phyloP scores from a whole-genome alignment of 2,888 invertebrate genomes.

The Pomacea canaliculata region DNA sequence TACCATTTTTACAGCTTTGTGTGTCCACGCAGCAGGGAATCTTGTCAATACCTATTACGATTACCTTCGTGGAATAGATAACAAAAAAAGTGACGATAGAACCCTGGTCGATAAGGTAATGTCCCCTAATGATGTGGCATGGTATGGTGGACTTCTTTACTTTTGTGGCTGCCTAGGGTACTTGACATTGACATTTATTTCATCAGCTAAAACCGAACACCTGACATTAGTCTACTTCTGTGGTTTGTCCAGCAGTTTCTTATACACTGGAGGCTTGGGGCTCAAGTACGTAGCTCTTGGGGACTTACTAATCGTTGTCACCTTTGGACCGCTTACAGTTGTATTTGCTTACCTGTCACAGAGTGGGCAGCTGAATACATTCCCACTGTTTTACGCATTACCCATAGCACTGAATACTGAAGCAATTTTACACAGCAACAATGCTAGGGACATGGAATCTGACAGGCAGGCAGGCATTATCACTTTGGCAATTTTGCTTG shows the following conservation, averaged over 20 bases:
- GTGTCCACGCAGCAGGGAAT: conserved; percentile 96
- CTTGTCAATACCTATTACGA: conserved; percentile 97
- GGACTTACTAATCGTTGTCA: conserved; percentile 89
- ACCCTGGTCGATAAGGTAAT: conserved; percentile 94
- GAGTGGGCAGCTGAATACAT: conserved; percentile 88
- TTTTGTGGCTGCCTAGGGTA: conserved; percentile 88
- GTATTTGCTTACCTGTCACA: conserved; percentile 94
- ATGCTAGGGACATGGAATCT: conserved; percentile 90
- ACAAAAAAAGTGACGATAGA: conserved; percentile 87
- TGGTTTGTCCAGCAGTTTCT: conserved; percentile 91
- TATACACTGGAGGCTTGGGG: conserved; percentile 97
- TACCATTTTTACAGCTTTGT: conserved; percentile 87
- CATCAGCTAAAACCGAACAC: conserved; percentile 94
- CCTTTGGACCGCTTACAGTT: conserved; percentile 94
- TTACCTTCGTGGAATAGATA: conserved; percentile 93
- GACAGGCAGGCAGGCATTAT: conserved; percentile 92
- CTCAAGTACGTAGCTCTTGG: conserved; percentile 95
- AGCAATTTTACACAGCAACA: conserved; percentile 94
- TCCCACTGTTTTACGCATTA: conserved; percentile 91
- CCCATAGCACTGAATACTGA: conserved; percentile 94
- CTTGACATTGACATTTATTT: conserved; percentile 81
- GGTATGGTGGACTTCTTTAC: conserved; percentile 89
- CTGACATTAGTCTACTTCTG: conserved; percentile 94
- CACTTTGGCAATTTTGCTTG: conserved; percentile 93
- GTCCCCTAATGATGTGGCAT: conserved; percentile 85